Percentiles rank a stretch among this genome's conserved stretches.
Evolutionary conservation across 2,888 invertebrate genomes (phyloP).

Genomic region (Gymnoscelis rufifasciata): DNA sequence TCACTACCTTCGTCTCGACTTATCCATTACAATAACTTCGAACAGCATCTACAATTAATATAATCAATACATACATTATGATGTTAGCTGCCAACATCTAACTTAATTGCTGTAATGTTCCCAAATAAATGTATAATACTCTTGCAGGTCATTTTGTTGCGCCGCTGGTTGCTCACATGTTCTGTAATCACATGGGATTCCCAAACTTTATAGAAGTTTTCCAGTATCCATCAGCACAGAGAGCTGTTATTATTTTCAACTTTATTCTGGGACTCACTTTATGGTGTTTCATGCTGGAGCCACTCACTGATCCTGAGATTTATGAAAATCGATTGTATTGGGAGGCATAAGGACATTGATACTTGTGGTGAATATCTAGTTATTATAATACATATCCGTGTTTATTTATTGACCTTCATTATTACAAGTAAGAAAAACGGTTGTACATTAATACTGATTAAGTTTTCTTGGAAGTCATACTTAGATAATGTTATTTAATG

Average conservation of each 20-base stretch:
- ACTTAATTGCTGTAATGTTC: too few species aligned
- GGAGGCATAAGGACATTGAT: slow-evolving; percentile 52
- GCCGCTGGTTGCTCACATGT: slow-evolving; percentile 92
- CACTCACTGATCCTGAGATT: slow-evolving; percentile 85
- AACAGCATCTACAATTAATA: too few species aligned
- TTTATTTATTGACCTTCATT: too few species aligned
- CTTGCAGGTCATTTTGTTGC: slow-evolving; percentile 90
- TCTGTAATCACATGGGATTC: slow-evolving; percentile 98
- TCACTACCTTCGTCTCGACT: too few species aligned
- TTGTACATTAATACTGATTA: neutral
- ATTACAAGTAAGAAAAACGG: neutral
- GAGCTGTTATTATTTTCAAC: slow-evolving; percentile 80
- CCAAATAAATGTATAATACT: neutral
- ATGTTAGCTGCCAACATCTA: too few species aligned
- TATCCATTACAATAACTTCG: too few species aligned
- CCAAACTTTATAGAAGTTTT: slow-evolving; percentile 86
- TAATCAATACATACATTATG: too few species aligned
- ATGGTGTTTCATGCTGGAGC: slow-evolving; percentile 88
- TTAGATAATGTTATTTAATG: too few species aligned
- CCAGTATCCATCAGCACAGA: slow-evolving; percentile 66
- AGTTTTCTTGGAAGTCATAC: neutral
- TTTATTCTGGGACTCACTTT: slow-evolving; percentile 86
- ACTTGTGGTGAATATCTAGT: too few species aligned
- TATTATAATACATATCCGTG: too few species aligned
- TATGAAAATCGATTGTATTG: slow-evolving; percentile 82